Evolutionary conservation across 2,888 invertebrate species (phyloP).

Genomic region (Quadroppia sp.): DNA sequence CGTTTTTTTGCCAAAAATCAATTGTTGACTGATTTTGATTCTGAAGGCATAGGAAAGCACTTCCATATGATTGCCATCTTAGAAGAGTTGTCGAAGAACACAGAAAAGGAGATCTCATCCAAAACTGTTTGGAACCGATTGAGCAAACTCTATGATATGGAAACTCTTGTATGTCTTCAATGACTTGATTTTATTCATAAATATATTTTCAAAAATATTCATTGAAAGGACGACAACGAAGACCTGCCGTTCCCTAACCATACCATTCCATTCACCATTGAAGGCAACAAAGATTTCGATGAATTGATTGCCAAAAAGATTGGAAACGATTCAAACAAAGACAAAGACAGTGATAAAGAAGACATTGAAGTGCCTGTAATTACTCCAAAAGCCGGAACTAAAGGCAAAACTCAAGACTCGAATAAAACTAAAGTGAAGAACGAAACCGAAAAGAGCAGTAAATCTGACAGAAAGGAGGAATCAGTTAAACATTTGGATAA

Average conservation of each 20-base stretch:
- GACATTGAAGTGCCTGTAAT: conserved; percentile 6
- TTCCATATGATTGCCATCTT: conserved; percentile 37
- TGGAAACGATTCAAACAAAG: neutral
- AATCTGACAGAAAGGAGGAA: conserved; percentile 26
- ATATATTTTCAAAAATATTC: conserved; percentile 35
- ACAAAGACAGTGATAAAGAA: conserved; percentile 42
- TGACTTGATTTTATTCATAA: neutral
- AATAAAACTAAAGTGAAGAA: conserved; percentile 26
- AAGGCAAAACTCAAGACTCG: conserved; percentile 17
- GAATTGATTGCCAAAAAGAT: conserved; percentile 26
- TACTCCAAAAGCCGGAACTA: neutral
- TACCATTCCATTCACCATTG: conserved; percentile 59
- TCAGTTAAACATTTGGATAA: conserved; percentile 5
- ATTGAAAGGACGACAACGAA: conserved; percentile 61
- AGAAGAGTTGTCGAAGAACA: conserved; percentile 8
- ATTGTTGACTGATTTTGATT: neutral
- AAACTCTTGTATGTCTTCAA: conserved; percentile 15
- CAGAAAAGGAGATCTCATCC: conserved; percentile 18
- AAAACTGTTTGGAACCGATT: conserved; percentile 33
- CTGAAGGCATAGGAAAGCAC: conserved; percentile 24
- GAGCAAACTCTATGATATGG: conserved; percentile 38
- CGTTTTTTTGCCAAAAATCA: neutral
- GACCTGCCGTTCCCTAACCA: conserved; percentile 63
- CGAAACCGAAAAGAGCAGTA: conserved; percentile 25
- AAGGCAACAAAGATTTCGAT: conserved; percentile 49